These are phyloP conservation scores for Gobio occitaniae DNA, from an alignment of 2,797 vertebrate genomes.

Conservation along the genomic window DNA sequence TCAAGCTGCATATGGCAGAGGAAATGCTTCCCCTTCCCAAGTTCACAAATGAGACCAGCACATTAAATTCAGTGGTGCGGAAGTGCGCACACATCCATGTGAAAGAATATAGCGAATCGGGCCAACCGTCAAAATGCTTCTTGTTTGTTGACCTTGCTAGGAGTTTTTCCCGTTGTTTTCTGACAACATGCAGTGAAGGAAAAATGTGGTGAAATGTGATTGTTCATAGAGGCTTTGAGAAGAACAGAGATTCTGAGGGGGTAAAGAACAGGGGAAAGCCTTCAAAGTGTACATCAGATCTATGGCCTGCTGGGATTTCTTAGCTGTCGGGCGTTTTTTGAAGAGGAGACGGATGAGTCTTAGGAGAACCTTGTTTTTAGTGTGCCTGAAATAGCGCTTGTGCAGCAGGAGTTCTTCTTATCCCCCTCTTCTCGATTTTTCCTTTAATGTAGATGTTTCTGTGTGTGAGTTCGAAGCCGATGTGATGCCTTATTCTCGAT, in stretches of 20 bases:
- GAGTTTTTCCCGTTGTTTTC: constrained; percentile 56
- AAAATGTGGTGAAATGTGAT: constrained; percentile 19
- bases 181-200: constrained; percentile 27
- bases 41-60: background rate
- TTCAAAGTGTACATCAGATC: constrained; percentile 66
- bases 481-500: constrained; percentile 23
- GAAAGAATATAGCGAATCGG: background rate
- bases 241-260: constrained; percentile 26
- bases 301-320: constrained; percentile 70
- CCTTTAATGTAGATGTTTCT: constrained; percentile 44
- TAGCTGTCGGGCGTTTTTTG: constrained; percentile 71
- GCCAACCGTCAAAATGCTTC: constrained; percentile 1
- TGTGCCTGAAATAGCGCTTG: constrained; percentile 59
- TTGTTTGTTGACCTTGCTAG: constrained; percentile 22
- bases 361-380: constrained; percentile 60
- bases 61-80: background rate
- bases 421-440: constrained; percentile 1
- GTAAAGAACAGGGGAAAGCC: constrained; percentile 54
- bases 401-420: constrained; percentile 24
- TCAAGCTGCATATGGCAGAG: background rate
- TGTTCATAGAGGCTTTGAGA: constrained; percentile 41
- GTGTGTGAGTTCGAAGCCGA: constrained; percentile 28
- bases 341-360: constrained; percentile 68
- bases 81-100: background rate
- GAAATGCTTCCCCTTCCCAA: background rate